A percentile compares a stretch with the other conserved stretches of the same genome.
Conservation (phyloP, 2,113 vertebrate genomes). For the Epinephelus lanceolatus region DNA sequence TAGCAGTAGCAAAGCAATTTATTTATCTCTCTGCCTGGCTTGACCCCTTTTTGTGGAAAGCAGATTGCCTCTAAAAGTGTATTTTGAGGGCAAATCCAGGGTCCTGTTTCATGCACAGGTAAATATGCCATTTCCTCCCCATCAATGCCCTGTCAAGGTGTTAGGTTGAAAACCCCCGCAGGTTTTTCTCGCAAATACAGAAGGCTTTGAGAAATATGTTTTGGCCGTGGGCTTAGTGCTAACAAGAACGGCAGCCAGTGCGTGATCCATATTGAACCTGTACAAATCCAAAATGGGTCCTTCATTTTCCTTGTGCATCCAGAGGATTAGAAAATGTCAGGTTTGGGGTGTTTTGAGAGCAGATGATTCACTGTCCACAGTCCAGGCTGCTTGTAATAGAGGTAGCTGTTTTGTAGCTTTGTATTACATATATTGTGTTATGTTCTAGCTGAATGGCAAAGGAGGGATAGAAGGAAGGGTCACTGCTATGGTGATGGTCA, state of each 20-base stretch:
- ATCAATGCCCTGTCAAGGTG: conserved; percentile 55
- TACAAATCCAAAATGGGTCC: conserved; percentile 30
- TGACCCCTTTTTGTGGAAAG: conserved; percentile 73
- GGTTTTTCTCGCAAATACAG: conserved; percentile 32
- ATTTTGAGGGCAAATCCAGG: conserved; percentile 62
- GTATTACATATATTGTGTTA: background rate
- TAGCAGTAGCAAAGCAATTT: conserved; percentile 72
- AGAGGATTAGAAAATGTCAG: conserved; percentile 34
- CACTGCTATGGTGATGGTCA: background rate
- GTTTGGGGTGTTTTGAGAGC: background rate
- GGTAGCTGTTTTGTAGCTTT: background rate
- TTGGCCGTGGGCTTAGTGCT: conserved; percentile 35
- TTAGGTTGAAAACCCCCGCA: conserved; percentile 22
- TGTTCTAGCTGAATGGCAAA: conserved; percentile 4
- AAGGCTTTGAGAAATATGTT: conserved; percentile 37
- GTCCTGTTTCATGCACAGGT: conserved; percentile 52
- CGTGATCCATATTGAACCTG: conserved; percentile 41
- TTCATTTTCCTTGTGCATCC: conserved; percentile 39
- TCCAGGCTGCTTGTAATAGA: background rate
- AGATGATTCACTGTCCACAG: conserved; percentile 17
- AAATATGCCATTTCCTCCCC: conserved; percentile 58
- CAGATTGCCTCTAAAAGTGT: conserved; percentile 75
- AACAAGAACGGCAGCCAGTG: conserved; percentile 41
- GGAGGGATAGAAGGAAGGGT: background rate
- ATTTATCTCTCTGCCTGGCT: conserved; percentile 73